Evolutionary conservation across 2,888 invertebrate species (phyloP).

Genomic region (Chorisops tibialis): DNA sequence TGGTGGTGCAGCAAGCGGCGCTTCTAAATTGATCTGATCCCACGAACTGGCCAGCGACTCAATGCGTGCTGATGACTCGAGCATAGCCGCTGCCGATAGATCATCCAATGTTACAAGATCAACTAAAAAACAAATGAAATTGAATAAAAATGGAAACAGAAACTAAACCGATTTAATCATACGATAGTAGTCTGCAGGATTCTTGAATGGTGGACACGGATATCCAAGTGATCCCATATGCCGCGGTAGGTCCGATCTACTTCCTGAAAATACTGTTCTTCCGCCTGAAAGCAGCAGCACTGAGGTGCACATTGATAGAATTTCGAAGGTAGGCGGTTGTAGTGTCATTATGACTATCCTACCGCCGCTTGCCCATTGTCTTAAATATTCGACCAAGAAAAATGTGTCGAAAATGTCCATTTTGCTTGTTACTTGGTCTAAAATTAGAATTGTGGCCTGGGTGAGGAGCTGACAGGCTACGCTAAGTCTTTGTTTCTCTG

Average conservation of each 20-base stretch:
- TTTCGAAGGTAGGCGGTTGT: constrained; percentile 93
- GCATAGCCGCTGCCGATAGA: constrained; percentile 88
- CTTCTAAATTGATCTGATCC: constrained; percentile 54
- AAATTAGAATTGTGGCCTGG: constrained; percentile 79
- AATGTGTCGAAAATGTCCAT: constrained; percentile 92
- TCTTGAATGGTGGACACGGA: constrained; percentile 94
- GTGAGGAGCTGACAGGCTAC: constrained; percentile 85
- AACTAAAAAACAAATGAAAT: constrained; percentile 57
- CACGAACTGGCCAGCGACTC: constrained; percentile 79
- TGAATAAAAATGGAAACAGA: not conserved
- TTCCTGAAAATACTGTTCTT: constrained; percentile 86
- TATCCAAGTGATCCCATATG: constrained; percentile 89
- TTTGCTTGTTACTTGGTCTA: constrained; percentile 72
- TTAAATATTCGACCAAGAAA: constrained; percentile 87
- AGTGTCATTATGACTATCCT: constrained; percentile 86
- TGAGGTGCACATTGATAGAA: constrained; percentile 76
- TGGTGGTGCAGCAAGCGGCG: constrained; percentile 65
- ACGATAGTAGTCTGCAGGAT: constrained; percentile 95
- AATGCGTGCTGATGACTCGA: constrained; percentile 91
- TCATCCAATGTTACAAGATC: constrained; percentile 92
- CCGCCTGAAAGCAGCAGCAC: constrained; percentile 85
- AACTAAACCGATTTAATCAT: too few relatives aligned
- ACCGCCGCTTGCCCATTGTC: constrained; percentile 75
- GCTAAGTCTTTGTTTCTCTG: constrained; percentile 81
- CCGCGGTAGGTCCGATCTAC: constrained; percentile 83